Base-by-base conservation (phyloP, 2,113 vertebrate species). In the Copsychus sechellarum region DNA sequence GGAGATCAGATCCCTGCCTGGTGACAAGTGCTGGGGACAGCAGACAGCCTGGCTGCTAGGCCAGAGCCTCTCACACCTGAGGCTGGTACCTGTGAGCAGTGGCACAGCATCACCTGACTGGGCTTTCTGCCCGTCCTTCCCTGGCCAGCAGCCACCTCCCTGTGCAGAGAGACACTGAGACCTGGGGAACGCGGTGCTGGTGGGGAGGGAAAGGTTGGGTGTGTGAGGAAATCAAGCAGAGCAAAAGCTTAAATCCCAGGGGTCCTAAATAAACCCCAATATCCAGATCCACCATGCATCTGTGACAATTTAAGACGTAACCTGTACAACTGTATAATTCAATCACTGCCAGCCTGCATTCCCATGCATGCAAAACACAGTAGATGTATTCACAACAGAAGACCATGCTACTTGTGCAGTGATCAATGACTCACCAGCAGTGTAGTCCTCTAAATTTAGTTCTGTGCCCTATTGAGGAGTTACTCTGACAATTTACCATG, bases 401-500 rank as follows among this genome's bases (percentile, higher is more conserved):
- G 38, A 66, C 80, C 47, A 45, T 67, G 71, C 12, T 70, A 38
- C 83, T 94, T 84, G 71, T 93, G 81, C 87, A 92, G 47, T 2
- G 9, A 96, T 71, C 81, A 79, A 20, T 96, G 95, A 96, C 91
- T 97, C 96, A 97, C 47, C 60, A 83, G 67, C 76, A 90, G 38
- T 31, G 64, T 83, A 88, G 88, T 88, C 76, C 74, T 92, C 95
- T 94, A 96, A 96, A 92, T 93, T 95, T 93, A 96, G 92, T 61
- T 43, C 64, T 6, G 0, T 94, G 90, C 57, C 86, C 86, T 96
- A 38, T 7, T 83, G 94, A 90, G 67, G 76, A 94, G 87, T 73
- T 88, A 86, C 72, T 92, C 76, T 94, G 80, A 78, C 94, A 96
- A 74, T 95, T 97, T 96, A 90, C 92, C 96, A 96, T 95, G 86